A percentile compares a stretch with the other conserved stretches of the same genome.
These are phyloP conservation scores for Xestia sexstrigata DNA, from an alignment of 2,888 invertebrate genomes.

Conservation along the genomic window DNA sequence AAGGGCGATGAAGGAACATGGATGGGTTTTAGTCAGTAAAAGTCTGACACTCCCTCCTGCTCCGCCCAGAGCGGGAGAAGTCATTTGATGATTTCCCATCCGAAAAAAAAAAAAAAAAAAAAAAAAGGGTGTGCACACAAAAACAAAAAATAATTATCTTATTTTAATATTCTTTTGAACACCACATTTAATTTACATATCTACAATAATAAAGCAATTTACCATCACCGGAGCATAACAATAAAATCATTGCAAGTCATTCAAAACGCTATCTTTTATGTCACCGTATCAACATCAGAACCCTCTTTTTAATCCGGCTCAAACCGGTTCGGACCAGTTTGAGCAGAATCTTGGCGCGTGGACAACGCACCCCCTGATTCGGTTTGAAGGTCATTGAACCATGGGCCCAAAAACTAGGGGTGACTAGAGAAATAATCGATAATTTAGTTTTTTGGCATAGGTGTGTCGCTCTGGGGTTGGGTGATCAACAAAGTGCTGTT, in stretches of 20 bases:
- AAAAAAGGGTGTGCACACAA: not conserved
- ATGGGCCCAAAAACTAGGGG: conserved; percentile 64
- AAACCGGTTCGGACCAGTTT: conserved; percentile 67
- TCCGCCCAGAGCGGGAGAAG: too few species aligned
- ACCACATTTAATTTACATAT: conserved; percentile 40
- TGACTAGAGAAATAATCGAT: conserved; percentile 69
- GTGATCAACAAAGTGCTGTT: conserved; percentile 42
- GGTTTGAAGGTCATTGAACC: conserved; percentile 74
- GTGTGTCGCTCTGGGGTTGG: conserved; percentile 34
- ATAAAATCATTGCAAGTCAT: conserved; percentile 51
- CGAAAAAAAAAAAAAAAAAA: too few species aligned
- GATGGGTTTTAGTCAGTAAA: too few species aligned
- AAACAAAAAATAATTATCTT: not conserved
- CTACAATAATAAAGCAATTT: conserved; percentile 46
- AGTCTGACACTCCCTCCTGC: too few species aligned
- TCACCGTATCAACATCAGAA: conserved; percentile 41
- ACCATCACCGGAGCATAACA: conserved; percentile 42
- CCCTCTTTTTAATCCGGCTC: conserved; percentile 59
- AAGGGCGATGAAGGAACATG: too few species aligned
- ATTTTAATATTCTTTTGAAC: conserved; percentile 7
- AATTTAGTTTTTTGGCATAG: conserved; percentile 61
- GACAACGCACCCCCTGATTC: conserved; percentile 71
- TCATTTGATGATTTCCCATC: too few species aligned
- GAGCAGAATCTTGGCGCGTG: conserved; percentile 70
- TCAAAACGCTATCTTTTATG: conserved; percentile 41